Base-by-base conservation (phyloP, 1,140 invertebrate genomes). In the Neodiprion pinetum region DNA sequence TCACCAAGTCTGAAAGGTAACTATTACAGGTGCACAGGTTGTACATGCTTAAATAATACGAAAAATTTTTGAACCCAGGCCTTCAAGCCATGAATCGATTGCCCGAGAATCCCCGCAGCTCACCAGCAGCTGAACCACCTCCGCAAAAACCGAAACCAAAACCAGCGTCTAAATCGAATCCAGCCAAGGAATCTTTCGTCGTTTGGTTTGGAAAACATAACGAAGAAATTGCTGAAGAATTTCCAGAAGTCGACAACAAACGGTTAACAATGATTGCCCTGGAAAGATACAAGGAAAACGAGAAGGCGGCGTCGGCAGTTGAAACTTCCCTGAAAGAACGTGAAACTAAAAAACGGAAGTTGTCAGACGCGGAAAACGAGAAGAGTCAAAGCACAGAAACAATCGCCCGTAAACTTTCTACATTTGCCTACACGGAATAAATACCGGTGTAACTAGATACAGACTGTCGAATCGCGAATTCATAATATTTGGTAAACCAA, bases 171-270 rank as follows among this genome's bases (percentile, higher is more conserved):
- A 84, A 79, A 73, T 70, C 65, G 72, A 9, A 40, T 12, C 28
- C 74, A 12, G 81, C 82, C 47, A 86, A 84, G 75, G 80, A 82
- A 66, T 89, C 88, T 9, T 93, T 93, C 75, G 81, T 91, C 2
- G 85, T 86, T 47, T 93, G 92, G 92, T 92, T 89, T 71, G 82
- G 84, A 4, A 87, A 89, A 74, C 91, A 92, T 76, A 92, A 91
- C 77, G 72, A 85, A 8, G 78, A 80, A 8, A 80, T 93, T 9
- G 87, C 91, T 80, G 81, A 87, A 71, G 87, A 93, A 79, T 86
- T 91, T 82, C 89, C 91, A 0, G 89, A 91, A 9, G 73, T 91
- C 4, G 88, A 84, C n/a, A 80, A 87, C 0, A 80, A 84, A 0
- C 90, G 92, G 72, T 80, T 93, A 53, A 89, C 90, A 0, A 90